phyloP scores from a whole-genome alignment of 2,113 vertebrate species.

The Drymodes brunneopygia region DNA sequence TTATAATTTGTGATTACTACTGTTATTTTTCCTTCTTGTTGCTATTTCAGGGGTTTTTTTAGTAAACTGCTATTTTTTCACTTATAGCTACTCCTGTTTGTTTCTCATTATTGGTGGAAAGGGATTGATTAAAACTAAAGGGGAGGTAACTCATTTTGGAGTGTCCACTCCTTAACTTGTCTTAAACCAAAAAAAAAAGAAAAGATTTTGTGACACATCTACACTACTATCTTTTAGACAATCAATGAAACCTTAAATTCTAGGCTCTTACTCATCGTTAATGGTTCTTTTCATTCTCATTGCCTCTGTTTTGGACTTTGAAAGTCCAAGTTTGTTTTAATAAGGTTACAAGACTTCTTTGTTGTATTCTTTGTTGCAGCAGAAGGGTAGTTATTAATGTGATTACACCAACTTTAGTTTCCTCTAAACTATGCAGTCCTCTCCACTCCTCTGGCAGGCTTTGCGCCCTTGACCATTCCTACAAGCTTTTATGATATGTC shows the following conservation, averaged over 20 bases:
- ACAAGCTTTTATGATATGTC: neutral
- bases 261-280: neutral
- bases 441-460: neutral
- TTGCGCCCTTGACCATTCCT: neutral
- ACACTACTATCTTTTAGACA: neutral
- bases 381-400: neutral
- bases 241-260: neutral
- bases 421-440: neutral
- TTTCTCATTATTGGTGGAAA: neutral
- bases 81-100: fast-evolving
- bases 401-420: neutral
- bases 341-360: neutral
- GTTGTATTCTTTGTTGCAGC: neutral
- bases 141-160: neutral
- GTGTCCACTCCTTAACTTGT: neutral
- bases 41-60: neutral
- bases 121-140: neutral
- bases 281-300: neutral
- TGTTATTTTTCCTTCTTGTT: neutral
- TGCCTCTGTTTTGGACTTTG: neutral
- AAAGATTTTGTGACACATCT: neutral
- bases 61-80: neutral
- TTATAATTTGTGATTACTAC: neutral
- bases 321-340: neutral
- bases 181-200: neutral